Conservation (phyloP, 2,888 invertebrate genomes). For the Stenoptilia bipunctidactyla region DNA sequence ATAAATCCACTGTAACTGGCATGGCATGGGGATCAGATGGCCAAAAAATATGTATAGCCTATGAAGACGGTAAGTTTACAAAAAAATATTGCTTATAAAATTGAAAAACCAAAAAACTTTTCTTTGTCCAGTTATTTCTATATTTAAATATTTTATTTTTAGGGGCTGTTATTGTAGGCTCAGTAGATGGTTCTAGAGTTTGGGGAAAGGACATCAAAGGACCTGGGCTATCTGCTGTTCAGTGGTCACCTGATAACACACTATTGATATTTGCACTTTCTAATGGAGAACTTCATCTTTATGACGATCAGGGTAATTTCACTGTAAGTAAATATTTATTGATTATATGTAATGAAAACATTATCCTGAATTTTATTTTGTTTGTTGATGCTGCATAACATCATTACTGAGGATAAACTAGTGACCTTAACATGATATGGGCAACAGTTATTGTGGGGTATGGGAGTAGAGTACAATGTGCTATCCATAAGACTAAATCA, state of each 20-base stretch:
- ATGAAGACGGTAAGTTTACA: constrained; percentile 88
- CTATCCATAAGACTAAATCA: no score
- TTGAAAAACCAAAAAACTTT: background rate
- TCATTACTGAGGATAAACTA: no score
- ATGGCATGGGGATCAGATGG: constrained; percentile 99
- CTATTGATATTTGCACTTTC: constrained; percentile 89
- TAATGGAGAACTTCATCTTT: constrained; percentile 94
- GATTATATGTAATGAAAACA: no score
- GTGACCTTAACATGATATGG: no score
- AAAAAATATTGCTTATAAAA: background rate
- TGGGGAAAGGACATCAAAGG: constrained; percentile 98
- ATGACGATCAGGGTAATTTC: constrained; percentile 92
- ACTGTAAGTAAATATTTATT: no score
- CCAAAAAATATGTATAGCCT: constrained; percentile 97
- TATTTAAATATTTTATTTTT: constrained; percentile 11
- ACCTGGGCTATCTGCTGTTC: constrained; percentile 84
- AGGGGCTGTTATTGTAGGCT: constrained; percentile 95
- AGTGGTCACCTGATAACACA: constrained; percentile 97
- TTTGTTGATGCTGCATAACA: no score
- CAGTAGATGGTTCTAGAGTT: constrained; percentile 96
- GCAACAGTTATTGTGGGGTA: no score
- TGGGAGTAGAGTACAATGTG: no score
- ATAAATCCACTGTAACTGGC: constrained; percentile 95
- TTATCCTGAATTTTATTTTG: no score
- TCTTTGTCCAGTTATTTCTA: background rate